A percentile compares a stretch with the other conserved stretches of the same genome.
Evolutionary conservation across 2,888 invertebrate species (phyloP).

Genomic region (Synanthedon formicaeformis): DNA sequence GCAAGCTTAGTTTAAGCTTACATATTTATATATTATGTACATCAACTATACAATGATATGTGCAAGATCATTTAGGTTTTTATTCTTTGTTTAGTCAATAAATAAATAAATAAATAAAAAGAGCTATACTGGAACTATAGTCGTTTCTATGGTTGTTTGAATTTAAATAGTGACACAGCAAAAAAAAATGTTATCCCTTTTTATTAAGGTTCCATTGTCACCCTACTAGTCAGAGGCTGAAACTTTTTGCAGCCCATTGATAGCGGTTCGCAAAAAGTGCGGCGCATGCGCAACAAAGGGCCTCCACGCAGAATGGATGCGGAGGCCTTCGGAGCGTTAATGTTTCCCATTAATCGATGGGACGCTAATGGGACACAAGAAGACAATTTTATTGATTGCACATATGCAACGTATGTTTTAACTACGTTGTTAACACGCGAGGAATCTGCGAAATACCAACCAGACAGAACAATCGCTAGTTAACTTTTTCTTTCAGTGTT

Average conservation of each 20-base stretch:
- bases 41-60: no score
- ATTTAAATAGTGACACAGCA: no score
- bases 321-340: neutral
- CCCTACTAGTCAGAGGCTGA: slow-evolving; percentile 5
- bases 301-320: neutral
- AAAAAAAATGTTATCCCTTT: neutral
- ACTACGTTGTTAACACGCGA: neutral
- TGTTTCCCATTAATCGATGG: neutral
- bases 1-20: no score
- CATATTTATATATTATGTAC: no score
- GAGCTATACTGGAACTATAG: no score
- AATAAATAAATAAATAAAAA: no score
- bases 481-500: no score
- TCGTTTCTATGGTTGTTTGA: no score
- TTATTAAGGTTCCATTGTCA: neutral
- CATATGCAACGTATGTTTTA: neutral
- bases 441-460: neutral
- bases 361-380: neutral
- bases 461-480: no score
- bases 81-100: no score
- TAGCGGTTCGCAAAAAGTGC: slow-evolving; percentile 4
- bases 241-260: slow-evolving; percentile 10
- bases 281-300: slow-evolving; percentile 9
- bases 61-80: no score
- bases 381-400: neutral